These are phyloP conservation scores for Misgurnus anguillicaudatus DNA, from an alignment of 2,113 vertebrate genomes.

Conservation along the genomic window DNA sequence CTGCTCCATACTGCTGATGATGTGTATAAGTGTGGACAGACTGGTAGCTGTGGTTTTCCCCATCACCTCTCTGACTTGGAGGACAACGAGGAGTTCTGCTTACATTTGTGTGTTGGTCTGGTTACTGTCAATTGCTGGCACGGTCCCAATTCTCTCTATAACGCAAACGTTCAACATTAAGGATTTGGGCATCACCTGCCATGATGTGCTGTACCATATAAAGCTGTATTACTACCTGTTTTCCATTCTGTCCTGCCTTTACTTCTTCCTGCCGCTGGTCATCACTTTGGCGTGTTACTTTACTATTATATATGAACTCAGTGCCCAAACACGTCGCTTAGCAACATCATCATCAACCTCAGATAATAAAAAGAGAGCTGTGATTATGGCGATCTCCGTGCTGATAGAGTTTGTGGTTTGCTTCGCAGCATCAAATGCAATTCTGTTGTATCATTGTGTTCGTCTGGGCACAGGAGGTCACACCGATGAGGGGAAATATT, in stretches of 20 bases:
- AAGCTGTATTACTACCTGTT: slow-evolving; percentile 82
- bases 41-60: slow-evolving; percentile 91
- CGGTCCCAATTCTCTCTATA: slow-evolving; percentile 79
- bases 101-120: slow-evolving; percentile 79
- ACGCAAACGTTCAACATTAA: slow-evolving; percentile 79
- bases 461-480: slow-evolving; percentile 58
- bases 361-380: slow-evolving; percentile 77
- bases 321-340: slow-evolving; percentile 48
- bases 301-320: slow-evolving; percentile 81
- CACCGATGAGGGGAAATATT: slow-evolving; percentile 63
- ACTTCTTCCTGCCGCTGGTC: slow-evolving; percentile 85
- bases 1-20: slow-evolving; percentile 89
- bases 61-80: slow-evolving; percentile 86
- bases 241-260: slow-evolving; percentile 80
- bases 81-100: slow-evolving; percentile 72
- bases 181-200: slow-evolving; percentile 84
- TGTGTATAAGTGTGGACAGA: slow-evolving; percentile 85
- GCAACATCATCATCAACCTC: slow-evolving; percentile 47
- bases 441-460: slow-evolving; percentile 85
- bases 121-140: slow-evolving; percentile 79
- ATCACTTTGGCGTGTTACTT: slow-evolving; percentile 81
- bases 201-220: slow-evolving; percentile 79
- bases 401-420: slow-evolving; percentile 86
- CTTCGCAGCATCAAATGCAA: slow-evolving; percentile 88
- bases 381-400: slow-evolving; percentile 80